A percentile compares a stretch with the other conserved stretches of the same genome.
phyloP scores from a whole-genome alignment of 2,888 invertebrate genomes.

The Drosophila tripunctata region DNA sequence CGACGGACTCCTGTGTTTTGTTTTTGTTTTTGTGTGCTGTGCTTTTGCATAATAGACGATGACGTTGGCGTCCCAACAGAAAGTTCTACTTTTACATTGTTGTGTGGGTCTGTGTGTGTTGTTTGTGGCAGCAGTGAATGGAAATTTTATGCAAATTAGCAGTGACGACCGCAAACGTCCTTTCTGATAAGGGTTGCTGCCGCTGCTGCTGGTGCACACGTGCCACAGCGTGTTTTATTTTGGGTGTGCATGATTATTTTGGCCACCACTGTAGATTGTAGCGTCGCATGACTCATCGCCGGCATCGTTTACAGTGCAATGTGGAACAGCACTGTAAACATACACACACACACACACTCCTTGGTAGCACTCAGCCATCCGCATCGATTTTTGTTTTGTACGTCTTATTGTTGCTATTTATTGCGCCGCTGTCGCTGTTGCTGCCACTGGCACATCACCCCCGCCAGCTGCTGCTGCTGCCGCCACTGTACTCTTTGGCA shows the following conservation, averaged over 20 bases:
- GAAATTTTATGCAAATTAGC: slow-evolving; percentile 61
- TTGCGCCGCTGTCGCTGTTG: slow-evolving; percentile 43
- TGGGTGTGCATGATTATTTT: slow-evolving; percentile 45
- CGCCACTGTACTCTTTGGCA: slow-evolving; percentile 53
- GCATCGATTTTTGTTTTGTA: slow-evolving; percentile 75
- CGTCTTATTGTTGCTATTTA: slow-evolving; percentile 78
- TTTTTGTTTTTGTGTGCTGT: slow-evolving; percentile 47
- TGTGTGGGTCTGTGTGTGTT: not conserved
- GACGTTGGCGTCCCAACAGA: slow-evolving; percentile 26
- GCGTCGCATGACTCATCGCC: slow-evolving; percentile 75
- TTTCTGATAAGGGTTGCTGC: slow-evolving; percentile 76
- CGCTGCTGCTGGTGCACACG: too few species aligned
- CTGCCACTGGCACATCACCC: slow-evolving; percentile 62
- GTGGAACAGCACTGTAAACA: slow-evolving; percentile 64
- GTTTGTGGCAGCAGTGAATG: slow-evolving; percentile 30
- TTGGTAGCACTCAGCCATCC: slow-evolving; percentile 67
- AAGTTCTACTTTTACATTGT: slow-evolving; percentile 29
- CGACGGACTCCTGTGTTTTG: slow-evolving; percentile 49
- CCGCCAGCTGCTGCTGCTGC: slow-evolving; percentile 33
- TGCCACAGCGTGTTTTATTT: slow-evolving; percentile 13
- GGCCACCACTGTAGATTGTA: slow-evolving; percentile 64
- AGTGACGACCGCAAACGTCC: slow-evolving; percentile 74
- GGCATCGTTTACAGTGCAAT: slow-evolving; percentile 68
- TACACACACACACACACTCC: slow-evolving; percentile 47
- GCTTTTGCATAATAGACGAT: slow-evolving; percentile 38